A percentile compares a stretch with the other conserved stretches of the same genome.
Conservation (phyloP, 2,113 vertebrate species). For the Nyctereutes procyonoides region DNA sequence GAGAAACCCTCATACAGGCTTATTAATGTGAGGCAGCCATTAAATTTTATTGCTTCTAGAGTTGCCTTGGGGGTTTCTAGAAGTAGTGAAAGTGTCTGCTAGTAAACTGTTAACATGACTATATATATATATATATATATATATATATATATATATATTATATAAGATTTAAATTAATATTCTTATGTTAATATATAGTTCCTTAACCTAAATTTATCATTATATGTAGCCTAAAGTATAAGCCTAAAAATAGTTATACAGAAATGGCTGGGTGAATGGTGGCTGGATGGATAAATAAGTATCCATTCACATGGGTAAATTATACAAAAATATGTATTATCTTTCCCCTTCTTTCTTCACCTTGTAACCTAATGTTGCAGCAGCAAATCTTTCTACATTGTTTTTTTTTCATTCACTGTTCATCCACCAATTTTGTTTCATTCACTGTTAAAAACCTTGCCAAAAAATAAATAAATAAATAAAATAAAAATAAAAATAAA, state of each 20-base stretch:
- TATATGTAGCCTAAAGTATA: not conserved
- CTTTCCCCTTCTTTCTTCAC: not conserved
- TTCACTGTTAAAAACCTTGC: not conserved
- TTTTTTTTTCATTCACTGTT: not conserved
- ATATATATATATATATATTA: not conserved
- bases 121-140: not conserved
- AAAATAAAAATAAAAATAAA: too few species aligned
- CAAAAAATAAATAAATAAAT: too few species aligned
- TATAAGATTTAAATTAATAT: not conserved
- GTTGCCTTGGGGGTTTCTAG: not conserved
- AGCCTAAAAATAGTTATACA: not conserved
- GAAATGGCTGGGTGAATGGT: not conserved
- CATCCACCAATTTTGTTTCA: not conserved
- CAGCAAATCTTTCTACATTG: not conserved
- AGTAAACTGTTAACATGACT: not conserved
- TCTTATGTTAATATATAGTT: slow-evolving; percentile 1
- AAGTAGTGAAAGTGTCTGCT: not conserved
- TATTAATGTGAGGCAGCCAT: not conserved
- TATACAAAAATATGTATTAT: not conserved
- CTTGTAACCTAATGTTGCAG: not conserved
- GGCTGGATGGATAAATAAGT: not conserved
- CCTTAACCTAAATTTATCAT: slow-evolving; percentile 23
- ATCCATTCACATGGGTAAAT: not conserved
- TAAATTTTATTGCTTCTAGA: not conserved
- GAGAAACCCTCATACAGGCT: not conserved